Evolutionary conservation across 2,113 vertebrate species (phyloP).

Genomic region (Ictalurus furcatus): DNA sequence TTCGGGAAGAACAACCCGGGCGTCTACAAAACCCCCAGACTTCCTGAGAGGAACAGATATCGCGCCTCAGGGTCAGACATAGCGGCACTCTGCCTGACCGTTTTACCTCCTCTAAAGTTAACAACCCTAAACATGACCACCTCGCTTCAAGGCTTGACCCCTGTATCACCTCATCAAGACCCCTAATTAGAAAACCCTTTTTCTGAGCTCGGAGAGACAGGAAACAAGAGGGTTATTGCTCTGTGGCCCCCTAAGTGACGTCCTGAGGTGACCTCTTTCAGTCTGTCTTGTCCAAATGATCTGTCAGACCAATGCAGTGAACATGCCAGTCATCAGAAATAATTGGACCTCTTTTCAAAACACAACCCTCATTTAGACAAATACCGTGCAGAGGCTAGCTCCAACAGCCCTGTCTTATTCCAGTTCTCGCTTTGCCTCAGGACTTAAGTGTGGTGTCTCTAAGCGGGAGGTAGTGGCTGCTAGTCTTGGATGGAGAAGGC

Average conservation of each 20-base stretch:
- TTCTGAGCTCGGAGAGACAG: slow-evolving; percentile 12
- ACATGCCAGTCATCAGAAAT: slow-evolving; percentile 32
- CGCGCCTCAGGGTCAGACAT: not conserved
- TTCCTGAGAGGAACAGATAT: not conserved
- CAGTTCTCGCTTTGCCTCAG: slow-evolving; percentile 24
- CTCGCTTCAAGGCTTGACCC: slow-evolving; percentile 32
- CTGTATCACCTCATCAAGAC: slow-evolving; percentile 23
- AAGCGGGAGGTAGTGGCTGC: slow-evolving; percentile 42
- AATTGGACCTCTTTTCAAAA: slow-evolving; percentile 36
- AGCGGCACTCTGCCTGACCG: slow-evolving; percentile 7
- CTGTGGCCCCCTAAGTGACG: slow-evolving; percentile 11
- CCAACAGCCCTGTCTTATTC: slow-evolving; percentile 15
- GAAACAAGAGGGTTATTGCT: slow-evolving; percentile 34
- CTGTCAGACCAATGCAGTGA: slow-evolving; percentile 10
- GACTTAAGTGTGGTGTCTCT: slow-evolving; percentile 31
- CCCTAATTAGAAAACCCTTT: slow-evolving; percentile 35
- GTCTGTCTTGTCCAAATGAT: slow-evolving; percentile 24
- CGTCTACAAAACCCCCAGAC: not conserved
- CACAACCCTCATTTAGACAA: slow-evolving; percentile 5
- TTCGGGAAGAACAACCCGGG: slow-evolving; percentile 4
- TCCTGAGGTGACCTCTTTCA: slow-evolving; percentile 38
- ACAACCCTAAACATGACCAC: slow-evolving; percentile 35
- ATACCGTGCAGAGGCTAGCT: slow-evolving; percentile 20
- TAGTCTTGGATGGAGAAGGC: slow-evolving; percentile 41
- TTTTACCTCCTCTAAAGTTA: slow-evolving; percentile 49